Percentiles rank a stretch among this genome's conserved stretches.
Conservation (phyloP, 2,797 vertebrate species). For the Trachurus trachurus region DNA sequence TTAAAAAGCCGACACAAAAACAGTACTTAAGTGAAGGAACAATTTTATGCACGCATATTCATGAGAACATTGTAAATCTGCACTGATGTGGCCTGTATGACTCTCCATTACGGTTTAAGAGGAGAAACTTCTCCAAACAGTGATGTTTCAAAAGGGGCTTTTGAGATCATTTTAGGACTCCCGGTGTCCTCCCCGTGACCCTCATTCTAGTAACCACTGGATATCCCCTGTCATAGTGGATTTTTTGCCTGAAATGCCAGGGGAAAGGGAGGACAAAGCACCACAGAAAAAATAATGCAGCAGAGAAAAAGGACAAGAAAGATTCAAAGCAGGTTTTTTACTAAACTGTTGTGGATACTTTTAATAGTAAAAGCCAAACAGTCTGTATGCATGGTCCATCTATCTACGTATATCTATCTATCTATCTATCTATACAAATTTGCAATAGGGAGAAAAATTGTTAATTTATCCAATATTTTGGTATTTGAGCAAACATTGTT, state of each 20-base stretch:
- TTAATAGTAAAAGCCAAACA: not conserved
- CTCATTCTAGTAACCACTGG: slow-evolving; percentile 21
- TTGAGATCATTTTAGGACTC: slow-evolving; percentile 51
- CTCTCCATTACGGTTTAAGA: slow-evolving; percentile 49
- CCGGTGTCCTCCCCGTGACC: slow-evolving; percentile 24
- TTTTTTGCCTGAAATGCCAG: slow-evolving; percentile 7
- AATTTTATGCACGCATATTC: slow-evolving; percentile 56
- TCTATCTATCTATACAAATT: too few species aligned
- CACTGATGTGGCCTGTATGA: slow-evolving; percentile 56
- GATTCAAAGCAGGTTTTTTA: not conserved
- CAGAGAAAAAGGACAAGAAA: not conserved
- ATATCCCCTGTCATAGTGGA: not conserved
- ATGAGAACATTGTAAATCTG: slow-evolving; percentile 67
- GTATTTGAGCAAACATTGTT: too few species aligned
- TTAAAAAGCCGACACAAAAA: slow-evolving; percentile 40
- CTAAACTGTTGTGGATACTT: not conserved
- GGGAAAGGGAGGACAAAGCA: not conserved
- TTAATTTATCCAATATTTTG: too few species aligned
- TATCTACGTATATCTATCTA: not conserved
- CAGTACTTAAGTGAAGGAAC: slow-evolving; percentile 9
- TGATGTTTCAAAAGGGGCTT: slow-evolving; percentile 27
- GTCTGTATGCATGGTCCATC: not conserved
- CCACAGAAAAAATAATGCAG: not conserved
- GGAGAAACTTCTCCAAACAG: slow-evolving; percentile 48
- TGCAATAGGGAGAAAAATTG: too few species aligned